phyloP scores from a whole-genome alignment of 1,140 invertebrate genomes.

The Ceratosolen fusciceps region DNA sequence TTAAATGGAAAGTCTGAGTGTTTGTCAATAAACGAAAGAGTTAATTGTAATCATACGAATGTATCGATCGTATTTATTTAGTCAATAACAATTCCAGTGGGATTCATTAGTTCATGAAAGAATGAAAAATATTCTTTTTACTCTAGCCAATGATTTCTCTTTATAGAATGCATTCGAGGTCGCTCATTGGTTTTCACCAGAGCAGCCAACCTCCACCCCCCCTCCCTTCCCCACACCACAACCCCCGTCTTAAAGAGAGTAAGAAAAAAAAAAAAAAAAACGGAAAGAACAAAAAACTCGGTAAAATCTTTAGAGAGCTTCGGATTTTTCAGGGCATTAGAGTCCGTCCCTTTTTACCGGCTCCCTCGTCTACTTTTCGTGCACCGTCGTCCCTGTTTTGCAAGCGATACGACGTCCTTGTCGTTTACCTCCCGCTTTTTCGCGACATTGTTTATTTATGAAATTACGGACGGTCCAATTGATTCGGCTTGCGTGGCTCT shows the following conservation, averaged over 20 bases:
- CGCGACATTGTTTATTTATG: slow-evolving; percentile 52
- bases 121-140: background rate
- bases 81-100: too few relatives aligned
- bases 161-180: background rate
- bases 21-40: too few relatives aligned
- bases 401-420: background rate
- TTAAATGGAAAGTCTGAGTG: too few relatives aligned
- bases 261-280: too few relatives aligned
- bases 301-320: slow-evolving; percentile 22
- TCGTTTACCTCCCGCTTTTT: slow-evolving; percentile 29
- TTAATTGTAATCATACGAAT: too few relatives aligned
- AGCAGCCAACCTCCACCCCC: slow-evolving; percentile 33
- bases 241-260: slow-evolving; percentile 4
- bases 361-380: too few relatives aligned
- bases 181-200: slow-evolving; percentile 12
- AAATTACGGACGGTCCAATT: slow-evolving; percentile 52
- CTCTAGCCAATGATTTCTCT: background rate
- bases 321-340: slow-evolving; percentile 24
- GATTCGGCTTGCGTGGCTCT: slow-evolving; percentile 10
- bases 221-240: slow-evolving; percentile 30
- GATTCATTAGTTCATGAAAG: too few relatives aligned
- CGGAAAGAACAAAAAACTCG: too few relatives aligned
- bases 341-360: slow-evolving; percentile 23
- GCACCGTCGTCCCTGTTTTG: too few relatives aligned
- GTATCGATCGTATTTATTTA: too few relatives aligned